Base-by-base conservation (phyloP, 1,140 invertebrate genomes). In the Homarus americanus region DNA sequence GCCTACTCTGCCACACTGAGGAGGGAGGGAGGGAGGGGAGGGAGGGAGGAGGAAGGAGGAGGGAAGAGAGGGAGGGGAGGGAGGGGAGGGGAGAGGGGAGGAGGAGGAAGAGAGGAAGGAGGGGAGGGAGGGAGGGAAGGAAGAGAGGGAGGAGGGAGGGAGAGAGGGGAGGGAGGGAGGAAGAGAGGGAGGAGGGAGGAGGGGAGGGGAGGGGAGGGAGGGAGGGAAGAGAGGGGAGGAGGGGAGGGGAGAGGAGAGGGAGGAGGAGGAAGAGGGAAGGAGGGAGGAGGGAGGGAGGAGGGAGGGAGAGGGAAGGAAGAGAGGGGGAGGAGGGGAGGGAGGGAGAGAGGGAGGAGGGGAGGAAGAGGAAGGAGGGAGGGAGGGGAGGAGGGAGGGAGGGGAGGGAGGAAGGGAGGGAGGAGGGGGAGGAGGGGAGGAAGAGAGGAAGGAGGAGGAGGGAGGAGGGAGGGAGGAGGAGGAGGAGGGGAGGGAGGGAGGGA, bases 131-230 rank as follows among this genome's bases (percentile, higher is more conserved):
- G 58, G n/a, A 12, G n/a, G 58, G n/a, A 12, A n/a, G n/a, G 12
- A 15, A n/a, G n/a, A n/a, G n/a, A n/a, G n/a, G 58, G n/a, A 63
- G 58, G n/a, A n/a, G n/a, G 58, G n/a, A 63, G n/a, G 58, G 58
- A 63, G 58, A 63, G 58, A 63, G 58, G n/a, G 12, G n/a, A n/a
- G n/a, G 58, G n/a, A n/a, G n/a, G 58, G n/a, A n/a, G n/a, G 58
- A 63, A n/a, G n/a, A n/a, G n/a, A n/a, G n/a, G 58, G n/a, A 12
- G n/a, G 58, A 63, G 58, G n/a, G 58, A 63, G 58, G n/a, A n/a
- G n/a, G 58, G n/a, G 58, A 63, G 58, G n/a, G 58, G n/a, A 63
- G 58, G 58, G n/a, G 58, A 63, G 58, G n/a, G 58, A 63, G 58
- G n/a, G 58, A 63, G 58, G n/a, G 58, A 63, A n/a, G n/a, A n/a